Evolutionary conservation across 2,888 invertebrate species (phyloP).

Genomic region (Dasypolia templi): DNA sequence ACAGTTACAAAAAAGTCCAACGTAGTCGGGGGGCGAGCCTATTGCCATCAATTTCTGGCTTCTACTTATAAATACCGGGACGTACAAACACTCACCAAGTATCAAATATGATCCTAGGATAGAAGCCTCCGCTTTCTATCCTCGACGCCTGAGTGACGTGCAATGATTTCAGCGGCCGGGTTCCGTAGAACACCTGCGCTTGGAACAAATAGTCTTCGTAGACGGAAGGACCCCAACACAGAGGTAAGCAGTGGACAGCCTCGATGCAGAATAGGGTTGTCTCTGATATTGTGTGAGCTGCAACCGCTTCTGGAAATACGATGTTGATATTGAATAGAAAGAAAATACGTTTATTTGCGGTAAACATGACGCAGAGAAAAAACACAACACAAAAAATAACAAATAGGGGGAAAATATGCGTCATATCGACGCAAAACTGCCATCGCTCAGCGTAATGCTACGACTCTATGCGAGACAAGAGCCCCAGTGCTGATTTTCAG

Average conservation of each 20-base stretch:
- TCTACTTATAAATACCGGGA: background rate
- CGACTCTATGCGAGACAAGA: no score
- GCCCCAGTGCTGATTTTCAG: no score
- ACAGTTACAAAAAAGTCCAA: background rate
- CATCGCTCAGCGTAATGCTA: no score
- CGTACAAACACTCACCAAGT: slow-evolving; percentile 91
- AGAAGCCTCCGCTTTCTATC: slow-evolving; percentile 93
- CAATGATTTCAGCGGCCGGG: slow-evolving; percentile 93
- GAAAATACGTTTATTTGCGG: no score
- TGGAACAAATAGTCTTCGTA: slow-evolving; percentile 95
- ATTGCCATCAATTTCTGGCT: background rate
- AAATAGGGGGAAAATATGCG: no score
- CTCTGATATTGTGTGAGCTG: slow-evolving; percentile 93
- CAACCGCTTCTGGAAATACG: slow-evolving; percentile 90
- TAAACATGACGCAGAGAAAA: no score
- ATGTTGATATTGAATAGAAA: background rate
- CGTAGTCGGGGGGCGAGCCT: background rate
- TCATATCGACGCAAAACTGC: no score
- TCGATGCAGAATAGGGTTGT: slow-evolving; percentile 95
- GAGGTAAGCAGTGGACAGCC: slow-evolving; percentile 94
- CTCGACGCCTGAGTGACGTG: slow-evolving; percentile 93
- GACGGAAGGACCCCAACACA: slow-evolving; percentile 92
- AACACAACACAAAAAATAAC: no score
- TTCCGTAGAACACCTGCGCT: slow-evolving; percentile 97
- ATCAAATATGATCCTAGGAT: slow-evolving; percentile 96